Evolutionary conservation across 2,113 vertebrate species (phyloP), one percentile per base, ranked within the genome.

Genomic region (Gymnorhina tibicen): DNA sequence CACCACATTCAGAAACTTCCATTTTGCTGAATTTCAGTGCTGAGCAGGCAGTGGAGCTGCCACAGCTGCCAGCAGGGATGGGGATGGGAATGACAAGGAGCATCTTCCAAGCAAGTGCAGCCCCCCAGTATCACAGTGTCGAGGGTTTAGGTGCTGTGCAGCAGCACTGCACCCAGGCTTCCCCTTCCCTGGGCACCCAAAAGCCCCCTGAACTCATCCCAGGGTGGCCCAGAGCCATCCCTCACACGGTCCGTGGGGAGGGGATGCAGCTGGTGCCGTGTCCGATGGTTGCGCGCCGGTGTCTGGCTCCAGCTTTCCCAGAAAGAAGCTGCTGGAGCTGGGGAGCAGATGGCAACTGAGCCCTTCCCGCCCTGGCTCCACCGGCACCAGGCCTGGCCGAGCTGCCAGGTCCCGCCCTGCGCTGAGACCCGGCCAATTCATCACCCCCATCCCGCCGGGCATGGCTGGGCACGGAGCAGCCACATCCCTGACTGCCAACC

Each of bases 311-410:
- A 3, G 53, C 44, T 26, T 56, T 68, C 44, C 87, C 27, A 0
- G 46, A 32, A 35, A 83, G 58, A 86, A 83, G 84, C 62, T 35
- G 52, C 42, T 7, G n/a, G 89, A 78, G 74, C 66, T 3, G 5
- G 32, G 78, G 86, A 96, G 87, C 95, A 96, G 95, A 96, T 96
- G 95, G 95, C 80, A 39, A 59, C 67, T 73, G 78, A 96, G 82
- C 44, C 81, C 59, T 85, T n/a, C 63, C 73, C 19, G 0, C 47
- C 35, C 50, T 5, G 3, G 53, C 49, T 66, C 67, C 58, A n/a
- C 56, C 80, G 1, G 93, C 91, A 83, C 39, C 5, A 4, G 67
- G 11, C 67, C 76, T 0, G 2, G 85, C 23, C 0, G 2, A 32
- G 82, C 86, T 96, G 93, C 93, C 95, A 95, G 82, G 70, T 49